These are phyloP conservation scores for Bibio marci DNA, from an alignment of 2,888 invertebrate genomes.

Conservation along the genomic window DNA sequence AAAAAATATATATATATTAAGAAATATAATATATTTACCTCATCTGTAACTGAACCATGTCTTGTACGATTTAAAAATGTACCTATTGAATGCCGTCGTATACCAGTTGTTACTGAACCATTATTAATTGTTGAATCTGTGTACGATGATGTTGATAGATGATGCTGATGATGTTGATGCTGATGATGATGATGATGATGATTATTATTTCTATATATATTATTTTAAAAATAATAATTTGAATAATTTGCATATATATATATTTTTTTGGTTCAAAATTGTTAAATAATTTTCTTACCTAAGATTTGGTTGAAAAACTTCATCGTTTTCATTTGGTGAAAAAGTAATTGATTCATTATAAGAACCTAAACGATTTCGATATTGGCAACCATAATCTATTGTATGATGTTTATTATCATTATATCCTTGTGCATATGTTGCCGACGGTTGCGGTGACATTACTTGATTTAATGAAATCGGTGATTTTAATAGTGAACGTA, in stretches of 20 bases:
- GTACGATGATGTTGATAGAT: constrained; percentile 15
- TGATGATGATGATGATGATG: not conserved
- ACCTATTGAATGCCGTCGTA: constrained; percentile 26
- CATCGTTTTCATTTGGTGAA: constrained; percentile 22
- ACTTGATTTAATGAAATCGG: not conserved
- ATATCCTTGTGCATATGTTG: not conserved
- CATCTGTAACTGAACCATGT: constrained; percentile 24
- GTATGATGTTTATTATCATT: not conserved
- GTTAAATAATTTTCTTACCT: constrained; percentile 1
- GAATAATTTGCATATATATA: too few relatives aligned
- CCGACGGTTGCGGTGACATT: too few relatives aligned
- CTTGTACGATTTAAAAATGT: constrained; percentile 22
- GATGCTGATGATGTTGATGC: not conserved
- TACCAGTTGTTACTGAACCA: constrained; percentile 15
- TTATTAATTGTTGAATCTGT: not conserved
- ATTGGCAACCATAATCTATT: constrained; percentile 5
- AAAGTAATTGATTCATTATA: constrained; percentile 24
- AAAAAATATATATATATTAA: too few relatives aligned
- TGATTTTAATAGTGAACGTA: constrained; percentile 16
- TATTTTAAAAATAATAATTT: too few relatives aligned
- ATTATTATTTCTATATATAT: too few relatives aligned
- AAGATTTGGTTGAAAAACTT: constrained; percentile 19
- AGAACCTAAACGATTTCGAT: constrained; percentile 26
- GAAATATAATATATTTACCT: constrained; percentile 19
- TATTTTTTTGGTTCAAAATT: too few relatives aligned